Conservation (phyloP, 1,140 invertebrate species). For the Leptinotarsa defecta region DNA sequence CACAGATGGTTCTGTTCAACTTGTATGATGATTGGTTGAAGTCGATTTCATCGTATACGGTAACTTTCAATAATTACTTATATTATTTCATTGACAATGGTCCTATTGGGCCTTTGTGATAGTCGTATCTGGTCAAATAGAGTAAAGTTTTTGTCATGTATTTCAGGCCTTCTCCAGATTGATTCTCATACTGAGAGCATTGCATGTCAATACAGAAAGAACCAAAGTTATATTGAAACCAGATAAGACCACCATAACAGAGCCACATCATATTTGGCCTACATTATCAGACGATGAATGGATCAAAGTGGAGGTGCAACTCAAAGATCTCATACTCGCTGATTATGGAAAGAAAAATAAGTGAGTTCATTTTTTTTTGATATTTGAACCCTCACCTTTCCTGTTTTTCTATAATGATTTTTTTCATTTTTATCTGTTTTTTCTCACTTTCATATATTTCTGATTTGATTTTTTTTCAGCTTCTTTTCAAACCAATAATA, state of each 20-base stretch:
- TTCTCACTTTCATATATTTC: not conserved
- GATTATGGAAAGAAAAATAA: constrained; percentile 99
- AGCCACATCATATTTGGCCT: constrained; percentile 99
- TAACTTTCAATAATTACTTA: constrained; percentile 51
- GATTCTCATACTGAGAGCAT: constrained; percentile 93
- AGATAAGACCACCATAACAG: constrained; percentile 98
- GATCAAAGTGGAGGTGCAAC: constrained; percentile 98
- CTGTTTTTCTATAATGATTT: constrained; percentile 3
- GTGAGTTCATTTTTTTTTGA: constrained; percentile 29
- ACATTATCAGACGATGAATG: constrained; percentile 97
- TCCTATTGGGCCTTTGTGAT: no score
- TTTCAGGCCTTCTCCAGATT: constrained; percentile 90
- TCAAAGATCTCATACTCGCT: constrained; percentile 97
- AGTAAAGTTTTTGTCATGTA: not conserved
- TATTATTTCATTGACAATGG: constrained; percentile 20
- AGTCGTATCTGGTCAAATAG: no score
- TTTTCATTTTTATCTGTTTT: not conserved
- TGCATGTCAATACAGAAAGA: constrained; percentile 98
- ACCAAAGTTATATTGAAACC: constrained; percentile 98
- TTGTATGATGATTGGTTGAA: constrained; percentile 99
- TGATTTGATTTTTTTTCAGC: not conserved
- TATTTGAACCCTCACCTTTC: not conserved
- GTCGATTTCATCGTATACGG: constrained; percentile 91
- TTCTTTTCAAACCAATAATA: no score
- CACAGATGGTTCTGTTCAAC: constrained; percentile 99